Evolutionary conservation across 2,113 vertebrate genomes (phyloP).

Genomic region (Mormyrus iriodes): DNA sequence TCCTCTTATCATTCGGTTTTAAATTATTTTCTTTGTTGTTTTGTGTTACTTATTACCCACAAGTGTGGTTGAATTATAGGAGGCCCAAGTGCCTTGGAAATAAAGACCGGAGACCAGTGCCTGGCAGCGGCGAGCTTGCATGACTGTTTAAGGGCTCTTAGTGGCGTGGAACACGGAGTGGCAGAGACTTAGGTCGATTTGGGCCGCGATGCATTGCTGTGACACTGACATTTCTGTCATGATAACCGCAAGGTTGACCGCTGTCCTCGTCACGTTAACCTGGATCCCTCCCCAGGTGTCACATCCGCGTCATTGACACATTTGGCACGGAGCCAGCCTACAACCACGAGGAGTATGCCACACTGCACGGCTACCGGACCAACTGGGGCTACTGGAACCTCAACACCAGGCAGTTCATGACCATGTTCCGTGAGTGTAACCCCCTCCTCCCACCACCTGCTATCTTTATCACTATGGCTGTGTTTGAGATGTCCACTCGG

Average conservation of each 20-base stretch:
- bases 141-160: background rate
- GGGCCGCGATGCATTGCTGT: background rate
- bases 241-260: background rate
- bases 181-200: background rate
- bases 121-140: background rate
- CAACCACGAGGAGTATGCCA: slow-evolving; percentile 94
- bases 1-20: background rate
- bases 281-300: slow-evolving; percentile 68
- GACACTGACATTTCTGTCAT: background rate
- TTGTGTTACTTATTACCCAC: background rate
- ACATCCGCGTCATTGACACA: slow-evolving; percentile 89
- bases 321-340: slow-evolving; percentile 93
- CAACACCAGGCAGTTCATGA: slow-evolving; percentile 91
- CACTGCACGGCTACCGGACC: slow-evolving; percentile 82
- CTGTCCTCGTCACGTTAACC: background rate
- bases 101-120: background rate
- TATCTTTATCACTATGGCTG: background rate
- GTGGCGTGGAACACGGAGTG: background rate
- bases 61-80: background rate
- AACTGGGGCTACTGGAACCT: slow-evolving; percentile 99
- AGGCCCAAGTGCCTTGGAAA: background rate
- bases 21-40: background rate
- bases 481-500: background rate
- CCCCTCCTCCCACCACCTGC: background rate
- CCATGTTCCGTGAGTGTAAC: slow-evolving; percentile 89